These are phyloP conservation scores for Drusus annulatus DNA, from an alignment of 1,140 invertebrate genomes.

Conservation along the genomic window DNA sequence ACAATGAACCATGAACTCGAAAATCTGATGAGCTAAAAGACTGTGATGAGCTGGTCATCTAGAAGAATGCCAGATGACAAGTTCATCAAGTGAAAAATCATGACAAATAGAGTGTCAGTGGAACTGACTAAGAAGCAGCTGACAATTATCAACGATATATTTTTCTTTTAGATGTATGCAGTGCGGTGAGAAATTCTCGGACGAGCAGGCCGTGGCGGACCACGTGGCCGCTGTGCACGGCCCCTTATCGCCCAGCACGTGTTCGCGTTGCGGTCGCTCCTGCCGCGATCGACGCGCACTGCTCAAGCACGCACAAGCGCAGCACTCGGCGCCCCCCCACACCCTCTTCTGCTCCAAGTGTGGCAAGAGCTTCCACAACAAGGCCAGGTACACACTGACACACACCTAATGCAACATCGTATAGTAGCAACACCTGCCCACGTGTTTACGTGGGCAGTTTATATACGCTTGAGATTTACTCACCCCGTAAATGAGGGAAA, in stretches of 20 bases:
- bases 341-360: slow-evolving; percentile 57
- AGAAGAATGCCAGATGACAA: too few relatives aligned
- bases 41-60: too few relatives aligned
- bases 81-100: too few relatives aligned
- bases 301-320: slow-evolving; percentile 78
- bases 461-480: too few relatives aligned
- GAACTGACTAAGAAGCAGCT: too few relatives aligned
- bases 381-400: slow-evolving; percentile 63
- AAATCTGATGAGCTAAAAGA: too few relatives aligned
- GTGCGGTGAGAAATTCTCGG: slow-evolving; percentile 76
- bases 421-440: too few relatives aligned
- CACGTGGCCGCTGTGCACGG: slow-evolving; percentile 73
- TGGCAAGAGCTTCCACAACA: slow-evolving; percentile 76
- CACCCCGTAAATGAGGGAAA: too few relatives aligned
- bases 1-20: too few relatives aligned
- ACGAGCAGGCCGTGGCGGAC: slow-evolving; percentile 72
- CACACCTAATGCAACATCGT: not conserved
- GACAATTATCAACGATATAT: too few relatives aligned
- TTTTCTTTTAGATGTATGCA: slow-evolving; percentile 69
- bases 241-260: slow-evolving; percentile 74
- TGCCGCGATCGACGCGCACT: slow-evolving; percentile 80
- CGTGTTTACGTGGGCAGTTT: too few relatives aligned
- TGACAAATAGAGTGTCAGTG: too few relatives aligned
- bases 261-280: slow-evolving; percentile 74
- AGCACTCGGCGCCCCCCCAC: slow-evolving; percentile 59